phyloP scores from a whole-genome alignment of 1,140 invertebrate genomes.

The Drosophila tristis region DNA sequence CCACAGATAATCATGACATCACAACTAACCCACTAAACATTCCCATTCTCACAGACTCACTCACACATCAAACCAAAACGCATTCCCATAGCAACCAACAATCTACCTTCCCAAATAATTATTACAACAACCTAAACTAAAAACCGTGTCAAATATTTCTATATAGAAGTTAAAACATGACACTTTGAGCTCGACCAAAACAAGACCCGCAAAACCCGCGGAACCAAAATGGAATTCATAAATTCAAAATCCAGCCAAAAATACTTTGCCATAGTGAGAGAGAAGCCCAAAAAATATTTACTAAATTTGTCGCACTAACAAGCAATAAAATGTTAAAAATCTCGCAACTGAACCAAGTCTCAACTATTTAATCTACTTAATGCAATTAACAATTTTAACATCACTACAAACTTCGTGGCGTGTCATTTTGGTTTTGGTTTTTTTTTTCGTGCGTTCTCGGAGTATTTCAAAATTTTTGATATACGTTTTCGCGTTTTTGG shows the following conservation, averaged over 20 bases:
- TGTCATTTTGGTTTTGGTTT: constrained; percentile 50
- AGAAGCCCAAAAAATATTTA: constrained; percentile 72
- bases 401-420: constrained; percentile 71
- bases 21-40: too few relatives aligned
- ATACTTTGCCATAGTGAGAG: constrained; percentile 39
- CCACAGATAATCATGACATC: too few relatives aligned
- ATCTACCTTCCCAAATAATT: not conserved
- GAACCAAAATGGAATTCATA: constrained; percentile 68
- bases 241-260: constrained; percentile 46
- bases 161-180: constrained; percentile 70
- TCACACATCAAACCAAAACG: too few relatives aligned
- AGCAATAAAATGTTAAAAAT: constrained; percentile 84
- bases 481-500: constrained; percentile 30
- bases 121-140: constrained; percentile 21
- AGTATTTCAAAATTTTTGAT: constrained; percentile 56
- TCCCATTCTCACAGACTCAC: too few relatives aligned
- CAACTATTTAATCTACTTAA: constrained; percentile 83
- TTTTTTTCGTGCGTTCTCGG: constrained; percentile 11
- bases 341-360: constrained; percentile 36
- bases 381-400: constrained; percentile 84
- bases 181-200: constrained; percentile 57
- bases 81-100: too few relatives aligned
- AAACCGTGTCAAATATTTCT: constrained; percentile 79
- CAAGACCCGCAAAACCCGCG: constrained; percentile 1
- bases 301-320: constrained; percentile 83